phyloP scores from a whole-genome alignment of 1,140 invertebrate genomes.

The Drosophila carrolli region DNA sequence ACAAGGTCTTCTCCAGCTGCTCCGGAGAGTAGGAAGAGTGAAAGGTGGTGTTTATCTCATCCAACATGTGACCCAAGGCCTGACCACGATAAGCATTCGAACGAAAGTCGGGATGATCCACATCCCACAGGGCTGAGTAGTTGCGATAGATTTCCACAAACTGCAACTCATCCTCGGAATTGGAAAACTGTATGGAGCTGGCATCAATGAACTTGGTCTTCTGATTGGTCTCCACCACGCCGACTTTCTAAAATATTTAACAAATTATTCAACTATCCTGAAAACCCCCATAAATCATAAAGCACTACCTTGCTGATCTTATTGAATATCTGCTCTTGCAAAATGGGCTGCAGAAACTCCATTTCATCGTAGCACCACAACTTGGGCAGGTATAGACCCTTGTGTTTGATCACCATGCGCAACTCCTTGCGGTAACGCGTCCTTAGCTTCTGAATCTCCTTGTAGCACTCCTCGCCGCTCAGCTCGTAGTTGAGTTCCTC shows the following conservation, averaged over 20 bases:
- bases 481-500: constrained; percentile 68
- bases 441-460: constrained; percentile 73
- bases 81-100: constrained; percentile 75
- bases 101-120: constrained; percentile 76
- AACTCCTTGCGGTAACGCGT: constrained; percentile 78
- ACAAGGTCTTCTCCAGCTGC: constrained; percentile 74
- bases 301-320: constrained; percentile 66
- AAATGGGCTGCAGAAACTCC: constrained; percentile 70
- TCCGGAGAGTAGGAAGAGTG: constrained; percentile 25
- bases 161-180: constrained; percentile 61
- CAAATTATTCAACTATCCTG: too few species aligned
- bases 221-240: constrained; percentile 65
- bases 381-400: constrained; percentile 76
- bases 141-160: constrained; percentile 78
- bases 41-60: constrained; percentile 68
- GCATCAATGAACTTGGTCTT: constrained; percentile 71
- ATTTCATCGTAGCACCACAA: constrained; percentile 80
- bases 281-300: too few species aligned
- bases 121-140: constrained; percentile 74
- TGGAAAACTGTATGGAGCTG: constrained; percentile 53
- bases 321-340: constrained; percentile 71
- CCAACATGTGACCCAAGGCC: constrained; percentile 69
- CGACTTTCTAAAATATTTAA: constrained; percentile 53
- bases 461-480: constrained; percentile 69
- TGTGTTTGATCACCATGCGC: constrained; percentile 73